Evolutionary conservation across 2,797 vertebrate species (phyloP), one percentile per base, ranked within the genome.

Genomic region (Thamnophis elegans): DNA sequence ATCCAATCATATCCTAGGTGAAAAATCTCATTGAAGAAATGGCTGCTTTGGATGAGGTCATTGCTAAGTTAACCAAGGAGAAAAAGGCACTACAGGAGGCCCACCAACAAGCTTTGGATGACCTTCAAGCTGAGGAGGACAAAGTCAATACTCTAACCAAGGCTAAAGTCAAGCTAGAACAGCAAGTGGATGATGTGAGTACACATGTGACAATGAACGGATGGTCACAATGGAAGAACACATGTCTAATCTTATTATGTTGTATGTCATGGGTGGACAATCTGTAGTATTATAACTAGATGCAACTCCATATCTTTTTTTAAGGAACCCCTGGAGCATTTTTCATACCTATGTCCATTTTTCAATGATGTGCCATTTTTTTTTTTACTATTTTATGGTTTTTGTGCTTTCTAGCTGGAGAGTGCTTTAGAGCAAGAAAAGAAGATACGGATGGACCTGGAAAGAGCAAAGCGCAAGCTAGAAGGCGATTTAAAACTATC

Each of bases 11-110:
- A 0, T 47, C 87, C 5, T 96, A 99, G 99, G 98, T 99, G 94
- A 99, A 99, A 97, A 99, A 99, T 96, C 97, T 99, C 92, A 98
- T 98, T 0, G 99, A 99, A 95, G 99, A 99, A 97, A 99, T 99
- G 99, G 98, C 98, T 0, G 97, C 94, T 56, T 96, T 99, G 96
- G 99, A 99, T 91, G 99, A 99, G 95, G 98, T 97, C 18, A 99
- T 99, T 59, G 97, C 98, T 93, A 99, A 97, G 96, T 97, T 99
- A 95, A 99, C 98, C 0, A 99, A 99, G 93, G 99, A 99, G 96
- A 99, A 98, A 97, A 99, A 99, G 94, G 98, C 98, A 1, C 94
- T 99, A 51, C 98, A 99, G 94, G 99, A 99, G 94, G 98, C 98
- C 58, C 99, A 99, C 92, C 99, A 99, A 97, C 99, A 99, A 97